Conservation (phyloP, 2,113 vertebrate species). For the Mesembrinibis cayennensis region DNA sequence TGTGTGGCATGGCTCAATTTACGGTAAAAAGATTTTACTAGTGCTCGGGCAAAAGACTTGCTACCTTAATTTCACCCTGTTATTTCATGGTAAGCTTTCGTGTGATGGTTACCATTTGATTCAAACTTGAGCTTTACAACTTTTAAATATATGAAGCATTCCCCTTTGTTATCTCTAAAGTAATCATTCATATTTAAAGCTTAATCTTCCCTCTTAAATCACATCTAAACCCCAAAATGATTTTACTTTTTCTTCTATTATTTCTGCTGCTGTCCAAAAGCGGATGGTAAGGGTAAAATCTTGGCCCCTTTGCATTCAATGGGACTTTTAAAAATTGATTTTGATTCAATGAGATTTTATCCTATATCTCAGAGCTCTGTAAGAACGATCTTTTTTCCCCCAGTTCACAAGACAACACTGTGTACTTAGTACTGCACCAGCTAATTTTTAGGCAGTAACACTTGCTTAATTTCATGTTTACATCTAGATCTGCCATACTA, state of each 20-base stretch:
- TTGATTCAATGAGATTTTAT: background rate
- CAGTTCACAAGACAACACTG: background rate
- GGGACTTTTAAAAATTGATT: background rate
- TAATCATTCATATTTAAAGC: background rate
- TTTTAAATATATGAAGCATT: background rate
- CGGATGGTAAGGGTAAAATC: background rate
- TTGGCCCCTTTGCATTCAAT: background rate
- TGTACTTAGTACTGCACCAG: background rate
- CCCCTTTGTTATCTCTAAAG: background rate
- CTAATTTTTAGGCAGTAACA: background rate
- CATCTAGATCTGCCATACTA: background rate
- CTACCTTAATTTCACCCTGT: background rate
- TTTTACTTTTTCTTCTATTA: background rate
- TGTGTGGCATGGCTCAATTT: background rate
- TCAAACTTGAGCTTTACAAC: background rate
- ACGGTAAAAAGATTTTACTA: background rate
- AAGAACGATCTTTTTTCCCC: background rate
- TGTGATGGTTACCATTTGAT: background rate
- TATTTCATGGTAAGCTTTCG: background rate
- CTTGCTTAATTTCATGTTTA: background rate
- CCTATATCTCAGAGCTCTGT: background rate
- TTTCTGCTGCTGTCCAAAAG: background rate
- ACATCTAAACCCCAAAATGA: background rate
- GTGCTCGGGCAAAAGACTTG: background rate
- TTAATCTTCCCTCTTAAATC: background rate